A percentile compares a stretch with the other conserved stretches of the same genome.
Conservation (phyloP, 2,797 vertebrate species). For the Hyperoplus lanceolatus region DNA sequence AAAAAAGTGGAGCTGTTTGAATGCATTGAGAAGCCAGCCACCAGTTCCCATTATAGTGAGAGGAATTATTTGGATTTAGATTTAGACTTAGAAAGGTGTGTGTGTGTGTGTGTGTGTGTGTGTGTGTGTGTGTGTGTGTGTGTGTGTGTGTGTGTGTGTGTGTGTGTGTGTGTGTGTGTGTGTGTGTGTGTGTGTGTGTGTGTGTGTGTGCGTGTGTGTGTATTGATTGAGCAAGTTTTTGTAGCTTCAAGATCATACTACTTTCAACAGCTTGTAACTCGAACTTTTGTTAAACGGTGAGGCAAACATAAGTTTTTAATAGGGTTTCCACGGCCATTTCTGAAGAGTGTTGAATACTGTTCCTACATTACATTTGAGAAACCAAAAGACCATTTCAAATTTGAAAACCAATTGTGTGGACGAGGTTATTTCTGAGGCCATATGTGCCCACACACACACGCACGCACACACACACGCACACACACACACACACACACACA, state of each 20-base stretch:
- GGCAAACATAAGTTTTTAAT: neutral
- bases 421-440: too few relatives aligned
- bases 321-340: neutral
- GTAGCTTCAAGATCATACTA: neutral
- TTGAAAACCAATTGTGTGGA: too few relatives aligned
- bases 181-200: neutral
- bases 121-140: too few relatives aligned
- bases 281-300: neutral
- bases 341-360: neutral
- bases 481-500: too few relatives aligned
- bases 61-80: constrained; percentile 22
- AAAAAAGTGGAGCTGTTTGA: constrained; percentile 36
- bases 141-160: neutral
- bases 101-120: neutral
- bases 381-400: too few relatives aligned
- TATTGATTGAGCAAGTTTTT: neutral
- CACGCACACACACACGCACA: too few relatives aligned
- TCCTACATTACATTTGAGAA: too few relatives aligned
- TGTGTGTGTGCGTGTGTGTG: neutral
- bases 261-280: neutral
- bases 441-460: too few relatives aligned
- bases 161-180: too few relatives aligned
- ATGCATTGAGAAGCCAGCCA: constrained; percentile 7
- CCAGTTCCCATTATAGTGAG: constrained; percentile 38
- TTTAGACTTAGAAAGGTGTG: neutral